Evolutionary conservation across 2,888 invertebrate species (phyloP).

Genomic region (Drosophila robusta): DNA sequence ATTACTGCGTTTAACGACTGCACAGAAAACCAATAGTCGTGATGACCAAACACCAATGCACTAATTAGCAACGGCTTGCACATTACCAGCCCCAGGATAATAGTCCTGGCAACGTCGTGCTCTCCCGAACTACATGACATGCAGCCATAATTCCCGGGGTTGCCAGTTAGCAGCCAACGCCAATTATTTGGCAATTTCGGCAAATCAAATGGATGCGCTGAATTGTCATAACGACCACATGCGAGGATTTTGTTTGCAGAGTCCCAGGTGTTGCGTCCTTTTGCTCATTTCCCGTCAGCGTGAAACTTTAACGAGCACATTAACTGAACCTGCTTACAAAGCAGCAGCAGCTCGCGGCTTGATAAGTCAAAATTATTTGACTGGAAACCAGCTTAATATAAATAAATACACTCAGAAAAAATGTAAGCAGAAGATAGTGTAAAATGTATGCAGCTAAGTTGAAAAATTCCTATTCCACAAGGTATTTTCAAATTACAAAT

Average conservation of each 20-base stretch:
- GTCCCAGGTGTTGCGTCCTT: constrained; percentile 60
- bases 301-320: constrained; percentile 82
- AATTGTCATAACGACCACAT: constrained; percentile 83
- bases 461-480: too few species aligned
- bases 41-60: constrained; percentile 54
- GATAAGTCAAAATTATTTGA: constrained; percentile 43
- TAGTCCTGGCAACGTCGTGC: constrained; percentile 58
- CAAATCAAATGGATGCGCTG: constrained; percentile 64
- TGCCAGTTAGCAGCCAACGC: constrained; percentile 47
- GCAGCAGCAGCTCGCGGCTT: constrained; percentile 25
- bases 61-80: constrained; percentile 74
- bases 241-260: constrained; percentile 56
- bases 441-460: too few species aligned
- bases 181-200: constrained; percentile 82
- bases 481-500: too few species aligned
- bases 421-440: background rate
- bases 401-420: constrained; percentile 1
- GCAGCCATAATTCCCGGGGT: constrained; percentile 45
- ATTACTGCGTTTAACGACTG: constrained; percentile 15
- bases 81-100: constrained; percentile 57
- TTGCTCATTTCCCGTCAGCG: constrained; percentile 75
- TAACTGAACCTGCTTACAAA: constrained; percentile 44
- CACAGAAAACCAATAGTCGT: constrained; percentile 55
- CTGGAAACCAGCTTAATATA: constrained; percentile 8
- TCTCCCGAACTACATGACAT: constrained; percentile 2